These are phyloP conservation scores for Periophthalmus magnuspinnatus DNA, from an alignment of 2,797 vertebrate species.

Conservation along the genomic window DNA sequence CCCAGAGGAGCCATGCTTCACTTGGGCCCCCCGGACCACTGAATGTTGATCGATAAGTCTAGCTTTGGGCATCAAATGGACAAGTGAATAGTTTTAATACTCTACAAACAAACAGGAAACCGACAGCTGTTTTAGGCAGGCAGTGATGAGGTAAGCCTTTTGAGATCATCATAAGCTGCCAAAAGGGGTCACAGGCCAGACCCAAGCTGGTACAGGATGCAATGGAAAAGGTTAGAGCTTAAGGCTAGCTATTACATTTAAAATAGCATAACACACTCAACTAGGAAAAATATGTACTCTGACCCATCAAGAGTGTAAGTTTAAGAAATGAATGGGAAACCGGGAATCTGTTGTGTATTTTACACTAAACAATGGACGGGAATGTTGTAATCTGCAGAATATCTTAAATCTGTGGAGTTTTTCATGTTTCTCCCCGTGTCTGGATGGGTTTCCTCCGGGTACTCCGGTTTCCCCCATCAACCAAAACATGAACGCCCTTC, in stretches of 20 bases:
- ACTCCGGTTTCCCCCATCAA: no score
- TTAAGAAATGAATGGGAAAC: no score
- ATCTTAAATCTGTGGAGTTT: no score
- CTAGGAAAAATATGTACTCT: not conserved
- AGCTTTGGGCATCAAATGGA: slow-evolving; percentile 23
- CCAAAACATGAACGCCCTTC: no score
- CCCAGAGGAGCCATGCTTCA: slow-evolving; percentile 50
- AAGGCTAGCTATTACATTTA: not conserved
- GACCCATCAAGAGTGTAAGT: not conserved
- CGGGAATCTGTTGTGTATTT: not conserved
- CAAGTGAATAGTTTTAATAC: slow-evolving; percentile 8
- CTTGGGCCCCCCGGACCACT: slow-evolving; percentile 20
- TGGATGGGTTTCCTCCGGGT: no score
- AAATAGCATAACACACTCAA: not conserved
- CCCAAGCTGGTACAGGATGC: not conserved
- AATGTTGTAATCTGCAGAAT: not conserved
- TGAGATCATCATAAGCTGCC: not conserved
- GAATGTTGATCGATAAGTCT: slow-evolving; percentile 52
- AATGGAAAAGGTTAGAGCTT: not conserved
- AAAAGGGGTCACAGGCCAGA: slow-evolving; percentile 26
- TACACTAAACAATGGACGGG: not conserved
- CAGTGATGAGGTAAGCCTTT: slow-evolving; percentile 1
- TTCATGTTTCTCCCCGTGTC: no score
- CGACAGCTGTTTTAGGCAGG: not conserved
- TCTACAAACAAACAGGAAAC: not conserved